Conservation (phyloP, 2,888 invertebrate species). For the Synergus gifuensis region DNA sequence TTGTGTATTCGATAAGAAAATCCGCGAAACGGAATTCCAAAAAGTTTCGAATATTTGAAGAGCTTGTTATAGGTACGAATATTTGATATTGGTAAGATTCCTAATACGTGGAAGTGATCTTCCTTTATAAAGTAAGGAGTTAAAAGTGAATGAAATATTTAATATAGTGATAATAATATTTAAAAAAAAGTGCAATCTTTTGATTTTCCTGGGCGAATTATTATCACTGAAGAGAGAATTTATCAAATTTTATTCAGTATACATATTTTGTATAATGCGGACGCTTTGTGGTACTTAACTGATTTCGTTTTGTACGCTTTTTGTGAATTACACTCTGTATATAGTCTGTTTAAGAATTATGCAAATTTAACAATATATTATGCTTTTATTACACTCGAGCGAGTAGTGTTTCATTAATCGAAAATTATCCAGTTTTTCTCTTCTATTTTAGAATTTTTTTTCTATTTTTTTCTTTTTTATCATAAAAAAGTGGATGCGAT, state of each 20-base stretch:
- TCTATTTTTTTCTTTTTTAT: no score
- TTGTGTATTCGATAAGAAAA: not conserved
- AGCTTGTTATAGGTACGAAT: not conserved
- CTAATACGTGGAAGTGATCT: not conserved
- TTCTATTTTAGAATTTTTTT: not conserved
- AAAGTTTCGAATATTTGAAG: not conserved
- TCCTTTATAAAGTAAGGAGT: not conserved
- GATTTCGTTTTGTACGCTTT: not conserved
- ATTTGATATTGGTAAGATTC: not conserved
- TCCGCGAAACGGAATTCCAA: not conserved
- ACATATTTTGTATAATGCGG: not conserved
- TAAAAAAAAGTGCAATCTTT: not conserved
- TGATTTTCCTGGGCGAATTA: not conserved
- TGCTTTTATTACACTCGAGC: not conserved
- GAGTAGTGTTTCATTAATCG: not conserved
- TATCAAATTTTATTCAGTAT: not conserved
- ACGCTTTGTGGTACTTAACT: not conserved
- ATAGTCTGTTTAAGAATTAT: not conserved
- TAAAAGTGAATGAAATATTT: not conserved
- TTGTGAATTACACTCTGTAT: not conserved
- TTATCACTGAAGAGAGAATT: not conserved
- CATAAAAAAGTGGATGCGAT: no score
- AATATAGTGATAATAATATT: not conserved
- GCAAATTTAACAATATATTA: conserved; percentile 4
- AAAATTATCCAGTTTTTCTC: not conserved